Base-by-base conservation (phyloP, 2,888 invertebrate genomes). In the Sylvicola cinctus region DNA sequence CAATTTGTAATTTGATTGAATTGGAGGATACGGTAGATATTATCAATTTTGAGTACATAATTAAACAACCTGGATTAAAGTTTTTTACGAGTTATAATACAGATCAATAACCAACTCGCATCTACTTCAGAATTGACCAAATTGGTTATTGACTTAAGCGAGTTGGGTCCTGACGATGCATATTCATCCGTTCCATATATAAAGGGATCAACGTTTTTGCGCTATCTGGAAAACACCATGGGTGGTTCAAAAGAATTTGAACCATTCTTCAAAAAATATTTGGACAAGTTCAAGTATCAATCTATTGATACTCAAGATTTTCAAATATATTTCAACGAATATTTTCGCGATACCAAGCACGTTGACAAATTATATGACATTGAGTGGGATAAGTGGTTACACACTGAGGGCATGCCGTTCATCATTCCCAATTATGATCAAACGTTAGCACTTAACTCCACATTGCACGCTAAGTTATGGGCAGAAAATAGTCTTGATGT, bases 181-280 rank as follows among this genome's bases (percentile, higher is more conserved):
- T 91, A 88, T 61, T 85, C 85, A 1, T 61, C 66, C 5, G 76
- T 93, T 26, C 93, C 93, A 1, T 93, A 95, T 52, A 85, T 88
- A 52, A 95, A 95, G 58, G 91, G 95, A 62, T 81, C 60, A 0
- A 74, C 81, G 1, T 78, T 95, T 48, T 65, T 95, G 20, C 77
- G 83, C 46, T 83, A 85, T 54, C 58, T 95, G 36, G 93, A 95
- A 55, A 68, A 73, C 42, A 51, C 74, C 4, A 61, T 83, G 17
- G 91, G 90, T 25, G 87, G 88, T 8, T 70, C 81, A 41, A 60
- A 51, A 45, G 49, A 62, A 48, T 91, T 93, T 58, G 87, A 91
- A 46, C 73, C 75, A 2, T 95, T 90, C 52, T 58, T 95, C 20
- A 67, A 70, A 33, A 66, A 73, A 3, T 93, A 93, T 55, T 63